phyloP scores from a whole-genome alignment of 1,140 invertebrate species.

The Halyomorpha halys region DNA sequence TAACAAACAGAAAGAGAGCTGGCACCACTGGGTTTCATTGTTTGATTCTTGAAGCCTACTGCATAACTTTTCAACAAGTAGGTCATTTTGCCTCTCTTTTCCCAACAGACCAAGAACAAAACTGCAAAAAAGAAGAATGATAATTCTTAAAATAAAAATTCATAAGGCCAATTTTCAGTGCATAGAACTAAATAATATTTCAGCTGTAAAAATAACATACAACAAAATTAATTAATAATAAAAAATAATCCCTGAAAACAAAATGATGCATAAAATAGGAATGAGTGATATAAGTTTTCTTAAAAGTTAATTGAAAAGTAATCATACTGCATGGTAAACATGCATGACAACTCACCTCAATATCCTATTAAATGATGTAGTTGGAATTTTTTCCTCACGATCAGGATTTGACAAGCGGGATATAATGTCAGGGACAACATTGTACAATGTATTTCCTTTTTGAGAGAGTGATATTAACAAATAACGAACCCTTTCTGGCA shows the following conservation, averaged over 20 bases:
- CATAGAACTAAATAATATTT: no score
- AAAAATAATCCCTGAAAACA: no score
- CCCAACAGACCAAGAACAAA: conserved; percentile 71
- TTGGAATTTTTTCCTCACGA: conserved; percentile 47
- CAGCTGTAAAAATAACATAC: background rate
- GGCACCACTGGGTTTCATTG: conserved; percentile 66
- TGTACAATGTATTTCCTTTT: conserved; percentile 87
- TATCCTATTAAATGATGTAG: conserved; percentile 67
- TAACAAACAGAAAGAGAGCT: conserved; percentile 54
- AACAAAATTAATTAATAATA: conserved; percentile 5
- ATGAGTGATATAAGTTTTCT: background rate
- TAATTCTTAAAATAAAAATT: background rate
- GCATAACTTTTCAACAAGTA: conserved; percentile 79
- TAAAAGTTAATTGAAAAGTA: conserved; percentile 16
- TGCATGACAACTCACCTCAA: conserved; percentile 52
- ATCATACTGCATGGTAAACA: no score
- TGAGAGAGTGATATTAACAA: conserved; percentile 79
- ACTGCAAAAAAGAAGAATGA: conserved; percentile 40
- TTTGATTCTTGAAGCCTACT: conserved; percentile 61
- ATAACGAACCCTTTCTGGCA: conserved; percentile 51
- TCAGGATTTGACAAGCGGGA: conserved; percentile 72
- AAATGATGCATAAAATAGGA: background rate
- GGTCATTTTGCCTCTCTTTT: conserved; percentile 79
- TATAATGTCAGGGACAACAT: conserved; percentile 88
- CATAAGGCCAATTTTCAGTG: no score